These are phyloP conservation scores for Cherax destructor DNA, from an alignment of 1,140 invertebrate genomes.

Conservation along the genomic window DNA sequence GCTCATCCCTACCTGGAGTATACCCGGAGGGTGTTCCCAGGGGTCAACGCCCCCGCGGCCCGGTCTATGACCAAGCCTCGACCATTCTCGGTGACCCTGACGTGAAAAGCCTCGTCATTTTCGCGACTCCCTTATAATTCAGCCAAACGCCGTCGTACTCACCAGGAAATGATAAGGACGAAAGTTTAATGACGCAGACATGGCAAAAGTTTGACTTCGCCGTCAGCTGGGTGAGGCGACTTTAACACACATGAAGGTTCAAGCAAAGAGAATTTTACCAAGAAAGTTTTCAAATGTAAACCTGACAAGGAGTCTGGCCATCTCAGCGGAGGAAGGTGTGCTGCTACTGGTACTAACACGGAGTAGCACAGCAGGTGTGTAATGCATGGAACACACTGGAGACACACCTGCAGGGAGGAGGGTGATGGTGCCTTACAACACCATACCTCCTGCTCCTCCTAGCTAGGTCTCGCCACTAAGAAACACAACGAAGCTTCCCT, in stretches of 20 bases:
- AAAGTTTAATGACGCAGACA: neutral
- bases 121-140: neutral
- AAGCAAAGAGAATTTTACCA: neutral
- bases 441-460: too few relatives aligned
- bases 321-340: neutral
- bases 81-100: neutral
- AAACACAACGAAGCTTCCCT: too few relatives aligned
- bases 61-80: neutral
- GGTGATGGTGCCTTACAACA: too few relatives aligned
- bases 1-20: too few relatives aligned
- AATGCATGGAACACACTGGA: too few relatives aligned
- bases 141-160: neutral
- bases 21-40: too few relatives aligned
- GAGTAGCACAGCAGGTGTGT: too few relatives aligned
- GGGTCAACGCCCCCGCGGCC: too few relatives aligned
- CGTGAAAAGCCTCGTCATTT: neutral
- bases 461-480: too few relatives aligned
- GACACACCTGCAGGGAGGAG: too few relatives aligned
- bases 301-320: neutral
- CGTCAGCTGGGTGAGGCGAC: neutral
- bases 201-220: neutral
- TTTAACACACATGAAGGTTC: neutral
- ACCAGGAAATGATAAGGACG: neutral
- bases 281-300: neutral
- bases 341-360: too few relatives aligned